Evolutionary conservation across 2,113 vertebrate genomes (phyloP).

Genomic region (Typhlomys cinereus): DNA sequence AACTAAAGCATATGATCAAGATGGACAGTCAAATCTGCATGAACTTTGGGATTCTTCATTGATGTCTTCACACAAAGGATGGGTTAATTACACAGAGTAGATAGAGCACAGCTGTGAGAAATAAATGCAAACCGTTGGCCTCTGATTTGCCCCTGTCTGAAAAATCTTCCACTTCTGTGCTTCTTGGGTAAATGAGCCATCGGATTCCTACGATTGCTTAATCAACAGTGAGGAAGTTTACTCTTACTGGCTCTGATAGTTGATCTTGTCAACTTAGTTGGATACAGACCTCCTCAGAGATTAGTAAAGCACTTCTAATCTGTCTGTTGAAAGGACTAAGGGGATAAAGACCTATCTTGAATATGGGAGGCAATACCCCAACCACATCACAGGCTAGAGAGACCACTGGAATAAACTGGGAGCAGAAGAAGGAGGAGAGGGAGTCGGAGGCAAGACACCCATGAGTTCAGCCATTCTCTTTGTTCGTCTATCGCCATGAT

Average conservation of each 20-base stretch:
- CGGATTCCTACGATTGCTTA: neutral
- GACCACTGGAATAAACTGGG: neutral
- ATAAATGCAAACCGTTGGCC: neutral
- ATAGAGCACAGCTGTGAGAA: neutral
- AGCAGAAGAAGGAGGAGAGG: too few relatives aligned
- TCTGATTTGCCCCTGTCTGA: neutral
- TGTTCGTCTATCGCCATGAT: neutral
- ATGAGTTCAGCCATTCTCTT: neutral
- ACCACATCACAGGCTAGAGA: neutral
- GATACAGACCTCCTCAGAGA: neutral
- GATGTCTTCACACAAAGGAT: neutral
- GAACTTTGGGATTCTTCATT: neutral
- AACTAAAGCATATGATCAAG: neutral
- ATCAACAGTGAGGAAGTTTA: neutral
- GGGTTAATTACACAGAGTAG: accelerated
- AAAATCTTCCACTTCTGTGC: neutral
- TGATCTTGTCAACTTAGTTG: neutral
- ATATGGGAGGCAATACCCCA: neutral
- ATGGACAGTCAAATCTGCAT: neutral
- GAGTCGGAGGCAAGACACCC: too few relatives aligned
- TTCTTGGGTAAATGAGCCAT: neutral
- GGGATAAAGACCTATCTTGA: neutral
- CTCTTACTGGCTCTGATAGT: neutral
- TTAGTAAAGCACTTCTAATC: neutral
- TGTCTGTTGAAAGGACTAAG: neutral